phyloP scores from a whole-genome alignment of 2,888 invertebrate species.

The Acleris emargana region DNA sequence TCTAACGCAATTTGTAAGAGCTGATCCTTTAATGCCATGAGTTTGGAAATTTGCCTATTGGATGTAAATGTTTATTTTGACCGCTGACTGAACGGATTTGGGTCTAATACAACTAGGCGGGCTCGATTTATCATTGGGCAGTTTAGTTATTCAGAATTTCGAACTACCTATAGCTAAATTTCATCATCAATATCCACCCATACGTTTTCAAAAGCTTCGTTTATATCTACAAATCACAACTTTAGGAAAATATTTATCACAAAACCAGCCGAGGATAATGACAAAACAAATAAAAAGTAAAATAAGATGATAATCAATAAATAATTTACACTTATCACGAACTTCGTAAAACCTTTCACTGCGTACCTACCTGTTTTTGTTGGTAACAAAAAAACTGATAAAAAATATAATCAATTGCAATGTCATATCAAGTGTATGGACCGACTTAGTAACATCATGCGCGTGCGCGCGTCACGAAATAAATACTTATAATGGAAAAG shows the following conservation, averaged over 20 bases:
- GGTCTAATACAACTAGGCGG: too few relatives aligned
- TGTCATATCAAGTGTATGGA: slow-evolving; percentile 17
- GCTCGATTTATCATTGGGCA: too few relatives aligned
- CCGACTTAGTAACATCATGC: slow-evolving; percentile 15
- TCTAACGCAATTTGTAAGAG: slow-evolving; percentile 49
- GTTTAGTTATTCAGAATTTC: too few relatives aligned
- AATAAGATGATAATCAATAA: too few relatives aligned
- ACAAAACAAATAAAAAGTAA: too few relatives aligned
- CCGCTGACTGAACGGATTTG: slow-evolving; percentile 7
- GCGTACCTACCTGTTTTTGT: not conserved
- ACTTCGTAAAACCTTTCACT: not conserved
- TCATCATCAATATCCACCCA: too few relatives aligned
- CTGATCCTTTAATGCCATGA: slow-evolving; percentile 47
- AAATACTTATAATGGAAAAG: slow-evolving; percentile 4
- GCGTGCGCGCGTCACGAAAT: not conserved
- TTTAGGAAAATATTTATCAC: too few relatives aligned
- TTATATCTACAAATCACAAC: too few relatives aligned
- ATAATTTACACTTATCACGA: not conserved
- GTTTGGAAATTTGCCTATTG: slow-evolving; percentile 21
- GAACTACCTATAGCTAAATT: too few relatives aligned
- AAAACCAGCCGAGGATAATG: too few relatives aligned
- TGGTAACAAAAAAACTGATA: slow-evolving; percentile 10
- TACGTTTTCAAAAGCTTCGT: too few relatives aligned
- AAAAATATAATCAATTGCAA: slow-evolving; percentile 15
- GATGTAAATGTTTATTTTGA: slow-evolving; percentile 29